Evolutionary conservation across 2,797 vertebrate species (phyloP), one percentile per base, ranked within the genome.

Genomic region (Scleropages formosus): DNA sequence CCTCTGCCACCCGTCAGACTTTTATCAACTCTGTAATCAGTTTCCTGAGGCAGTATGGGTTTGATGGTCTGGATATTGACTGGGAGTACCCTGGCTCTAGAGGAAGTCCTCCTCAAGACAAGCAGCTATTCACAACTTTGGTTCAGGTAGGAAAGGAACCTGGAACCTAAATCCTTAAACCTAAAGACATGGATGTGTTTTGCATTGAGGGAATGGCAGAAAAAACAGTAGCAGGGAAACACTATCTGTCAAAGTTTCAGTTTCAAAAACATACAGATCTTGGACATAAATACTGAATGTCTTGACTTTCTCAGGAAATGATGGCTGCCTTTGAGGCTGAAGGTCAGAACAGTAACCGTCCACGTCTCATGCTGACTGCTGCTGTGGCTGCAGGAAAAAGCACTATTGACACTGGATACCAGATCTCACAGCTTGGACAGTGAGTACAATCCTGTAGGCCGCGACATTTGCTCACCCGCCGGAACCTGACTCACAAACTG

Each of bases 31-130:
- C 91, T 0, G 91, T 88, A 71, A 82, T 93, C 1, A 75, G 31
- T 0, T 94, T 93, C 80, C 85, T 94, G 77, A 87, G 88, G 77
- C 78, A 89, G 72, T 83, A 93, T 0, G 31, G 85, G 72, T 94
- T 94, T 77, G 88, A 95, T 49, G 94, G 93, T 75, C 84, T 95
- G 82, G 93, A 95, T 77, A 78, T 93, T 0, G 88, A 93, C 82
- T 94, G 92, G 94, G 89, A 94, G 74, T 89, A 90, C 77, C 93
- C 94, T 0, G 86, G 82, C 10, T 78, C 79, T 71, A 88, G 76
- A 73, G 88, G 93, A 15, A 89, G 85, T 72, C 87, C 88, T 47
- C 2, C 87, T 77, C 69, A 72, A 73, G 90, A 91, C 82, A 92
- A 92, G 80, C 18, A 26, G 46, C 84, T 63, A 39, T 89, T 79